phyloP scores from a whole-genome alignment of 2,797 vertebrate genomes.

The Thripadectes ignobilis region DNA sequence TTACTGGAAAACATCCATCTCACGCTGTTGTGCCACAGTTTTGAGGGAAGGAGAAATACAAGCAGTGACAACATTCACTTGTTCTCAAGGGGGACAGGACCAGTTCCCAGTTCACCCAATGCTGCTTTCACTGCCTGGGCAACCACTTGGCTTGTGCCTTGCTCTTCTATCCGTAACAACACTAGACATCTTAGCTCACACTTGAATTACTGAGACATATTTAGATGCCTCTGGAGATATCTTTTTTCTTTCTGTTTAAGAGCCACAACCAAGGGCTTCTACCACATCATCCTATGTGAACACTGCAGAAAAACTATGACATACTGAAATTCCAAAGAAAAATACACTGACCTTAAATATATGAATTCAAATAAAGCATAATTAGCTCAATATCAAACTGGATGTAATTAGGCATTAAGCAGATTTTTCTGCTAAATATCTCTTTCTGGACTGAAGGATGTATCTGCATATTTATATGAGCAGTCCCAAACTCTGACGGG shows the following conservation, averaged over 20 bases:
- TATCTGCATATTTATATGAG: background rate
- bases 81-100: background rate
- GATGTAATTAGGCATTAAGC: background rate
- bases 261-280: background rate
- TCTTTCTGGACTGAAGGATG: background rate
- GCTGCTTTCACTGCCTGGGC: background rate
- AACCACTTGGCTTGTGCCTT: background rate
- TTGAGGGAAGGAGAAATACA: background rate
- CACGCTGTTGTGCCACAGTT: background rate
- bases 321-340: background rate
- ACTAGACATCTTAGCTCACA: background rate
- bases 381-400: background rate
- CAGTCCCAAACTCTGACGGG: rapidly evolving
- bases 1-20: background rate
- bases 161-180: background rate
- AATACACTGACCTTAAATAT: background rate
- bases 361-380: background rate
- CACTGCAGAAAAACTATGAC: background rate
- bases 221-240: background rate
- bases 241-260: background rate
- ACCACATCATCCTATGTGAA: background rate
- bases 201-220: background rate
- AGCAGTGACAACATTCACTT: background rate
- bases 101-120: background rate
- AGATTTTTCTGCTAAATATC: background rate